Conservation (phyloP, 1,140 invertebrate genomes). For the Elymnias hypermnestra region DNA sequence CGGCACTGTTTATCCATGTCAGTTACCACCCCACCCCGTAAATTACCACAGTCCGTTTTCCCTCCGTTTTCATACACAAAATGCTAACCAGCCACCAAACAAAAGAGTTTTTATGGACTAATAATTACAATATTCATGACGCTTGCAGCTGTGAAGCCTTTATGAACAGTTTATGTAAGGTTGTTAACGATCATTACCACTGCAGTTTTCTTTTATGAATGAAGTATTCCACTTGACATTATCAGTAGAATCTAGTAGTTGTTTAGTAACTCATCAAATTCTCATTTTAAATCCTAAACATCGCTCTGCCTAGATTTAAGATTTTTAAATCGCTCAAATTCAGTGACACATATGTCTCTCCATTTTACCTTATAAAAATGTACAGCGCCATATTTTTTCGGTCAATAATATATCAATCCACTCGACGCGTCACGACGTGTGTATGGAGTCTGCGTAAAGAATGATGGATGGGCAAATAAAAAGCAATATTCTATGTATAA, state of each 20-base stretch:
- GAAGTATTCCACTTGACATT: no score
- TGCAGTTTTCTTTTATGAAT: no score
- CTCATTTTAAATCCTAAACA: no score
- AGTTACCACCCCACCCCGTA: conserved; percentile 19
- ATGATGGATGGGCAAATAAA: conserved; percentile 28
- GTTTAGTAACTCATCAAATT: no score
- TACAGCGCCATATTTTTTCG: conserved; percentile 18
- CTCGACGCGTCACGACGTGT: conserved; percentile 14
- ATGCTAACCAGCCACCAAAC: conserved; percentile 24
- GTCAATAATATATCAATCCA: conserved; percentile 28
- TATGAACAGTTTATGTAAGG: neutral
- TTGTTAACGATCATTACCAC: neutral
- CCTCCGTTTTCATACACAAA: conserved; percentile 22
- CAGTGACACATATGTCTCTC: neutral
- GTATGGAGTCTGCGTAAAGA: conserved; percentile 20
- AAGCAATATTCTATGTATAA: conserved; percentile 21
- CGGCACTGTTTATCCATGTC: conserved; percentile 21
- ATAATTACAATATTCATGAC: conserved; percentile 30
- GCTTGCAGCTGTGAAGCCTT: conserved; percentile 18
- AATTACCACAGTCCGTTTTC: conserved; percentile 23
- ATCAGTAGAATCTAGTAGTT: neutral
- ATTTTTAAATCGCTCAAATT: neutral
- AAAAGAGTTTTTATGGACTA: conserved; percentile 29
- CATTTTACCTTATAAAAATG: conserved; percentile 12
- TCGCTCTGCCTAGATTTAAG: no score